Conservation (phyloP, 2,113 vertebrate species). For the Coregonus clupeaformis region DNA sequence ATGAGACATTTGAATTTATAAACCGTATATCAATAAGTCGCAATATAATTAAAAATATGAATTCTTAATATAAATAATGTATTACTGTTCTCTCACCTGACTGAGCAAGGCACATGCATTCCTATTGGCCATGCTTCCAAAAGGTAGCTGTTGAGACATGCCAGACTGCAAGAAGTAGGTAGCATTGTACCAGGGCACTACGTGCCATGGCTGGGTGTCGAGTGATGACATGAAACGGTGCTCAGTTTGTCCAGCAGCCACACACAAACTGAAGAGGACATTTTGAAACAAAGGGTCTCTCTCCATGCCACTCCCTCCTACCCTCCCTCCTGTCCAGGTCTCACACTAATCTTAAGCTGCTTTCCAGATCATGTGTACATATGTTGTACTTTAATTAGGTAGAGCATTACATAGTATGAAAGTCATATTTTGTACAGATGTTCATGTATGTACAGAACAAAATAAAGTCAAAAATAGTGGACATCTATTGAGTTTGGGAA, state of each 20-base stretch:
- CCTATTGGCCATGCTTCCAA: neutral
- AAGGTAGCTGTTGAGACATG: slow-evolving; percentile 14
- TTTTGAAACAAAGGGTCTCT: slow-evolving; percentile 41
- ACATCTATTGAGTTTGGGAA: slow-evolving; percentile 8
- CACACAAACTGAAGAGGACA: slow-evolving; percentile 10
- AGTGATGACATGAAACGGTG: neutral
- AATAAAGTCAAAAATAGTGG: slow-evolving; percentile 73
- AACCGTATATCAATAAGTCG: neutral
- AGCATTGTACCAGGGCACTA: slow-evolving; percentile 8
- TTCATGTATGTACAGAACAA: slow-evolving; percentile 95
- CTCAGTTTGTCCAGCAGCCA: slow-evolving; percentile 40
- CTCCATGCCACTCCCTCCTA: neutral
- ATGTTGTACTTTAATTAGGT: slow-evolving; percentile 92
- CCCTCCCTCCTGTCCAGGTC: slow-evolving; percentile 5
- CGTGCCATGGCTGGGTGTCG: neutral
- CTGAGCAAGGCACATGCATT: neutral
- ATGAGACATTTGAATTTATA: neutral
- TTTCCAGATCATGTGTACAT: slow-evolving; percentile 85
- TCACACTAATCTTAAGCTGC: slow-evolving; percentile 78
- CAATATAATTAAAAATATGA: too few species aligned
- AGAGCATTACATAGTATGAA: slow-evolving; percentile 84
- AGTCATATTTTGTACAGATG: slow-evolving; percentile 88
- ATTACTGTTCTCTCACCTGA: neutral
- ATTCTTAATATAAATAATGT: neutral
- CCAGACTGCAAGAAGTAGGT: slow-evolving; percentile 13